Conservation (phyloP, 2,797 vertebrate genomes). For the Cryptoprocta ferox region DNA sequence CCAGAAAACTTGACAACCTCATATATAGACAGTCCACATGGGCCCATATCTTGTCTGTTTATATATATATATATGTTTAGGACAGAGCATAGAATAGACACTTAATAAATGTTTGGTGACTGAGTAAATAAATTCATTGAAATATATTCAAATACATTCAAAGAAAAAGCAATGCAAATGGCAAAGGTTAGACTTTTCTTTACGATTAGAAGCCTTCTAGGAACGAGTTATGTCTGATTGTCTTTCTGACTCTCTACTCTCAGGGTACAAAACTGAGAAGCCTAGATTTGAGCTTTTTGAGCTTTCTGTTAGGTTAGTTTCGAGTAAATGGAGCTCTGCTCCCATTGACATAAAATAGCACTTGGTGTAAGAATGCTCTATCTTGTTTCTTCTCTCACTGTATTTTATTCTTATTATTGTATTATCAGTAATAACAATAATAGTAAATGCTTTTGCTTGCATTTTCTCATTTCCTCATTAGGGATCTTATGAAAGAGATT, state of each 20-base stretch:
- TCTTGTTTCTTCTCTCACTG: slow-evolving; percentile 31
- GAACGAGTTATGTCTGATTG: background rate
- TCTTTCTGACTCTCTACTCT: background rate
- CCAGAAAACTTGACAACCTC: background rate
- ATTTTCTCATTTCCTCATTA: slow-evolving; percentile 72
- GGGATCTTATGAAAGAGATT: slow-evolving; percentile 43
- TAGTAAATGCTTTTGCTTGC: slow-evolving; percentile 41
- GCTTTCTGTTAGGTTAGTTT: background rate
- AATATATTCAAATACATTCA: background rate
- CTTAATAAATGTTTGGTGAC: background rate
- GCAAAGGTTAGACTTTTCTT: background rate
- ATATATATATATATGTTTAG: background rate
- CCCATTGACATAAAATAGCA: background rate
- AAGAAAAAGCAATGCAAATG: background rate
- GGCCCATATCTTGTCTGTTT: background rate
- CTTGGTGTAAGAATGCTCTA: background rate
- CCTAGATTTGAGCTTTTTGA: background rate
- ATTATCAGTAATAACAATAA: slow-evolving; percentile 59
- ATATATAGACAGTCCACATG: background rate
- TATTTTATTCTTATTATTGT: slow-evolving; percentile 63
- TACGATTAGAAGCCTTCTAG: background rate
- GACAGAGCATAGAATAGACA: background rate
- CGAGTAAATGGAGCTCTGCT: background rate
- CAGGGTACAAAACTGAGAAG: background rate
- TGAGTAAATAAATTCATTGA: slow-evolving; percentile 38